Conservation (phyloP, 2,888 invertebrate species). For the Ectemnius cavifrons region DNA sequence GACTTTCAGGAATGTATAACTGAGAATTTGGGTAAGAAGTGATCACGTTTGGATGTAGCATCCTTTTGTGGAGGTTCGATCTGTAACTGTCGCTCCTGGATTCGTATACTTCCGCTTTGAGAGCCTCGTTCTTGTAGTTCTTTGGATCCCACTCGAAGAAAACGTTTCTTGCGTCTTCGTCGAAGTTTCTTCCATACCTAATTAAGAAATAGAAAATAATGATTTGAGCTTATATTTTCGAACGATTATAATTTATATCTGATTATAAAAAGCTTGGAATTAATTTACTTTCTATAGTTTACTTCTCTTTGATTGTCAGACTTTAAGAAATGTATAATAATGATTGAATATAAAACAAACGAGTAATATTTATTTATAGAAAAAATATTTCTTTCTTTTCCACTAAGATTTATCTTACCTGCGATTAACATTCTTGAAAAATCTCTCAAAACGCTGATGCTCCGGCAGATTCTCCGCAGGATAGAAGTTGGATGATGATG, state of each 20-base stretch:
- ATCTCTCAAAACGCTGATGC: slow-evolving; percentile 68
- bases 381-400: no score
- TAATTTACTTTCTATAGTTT: no score
- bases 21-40: slow-evolving; percentile 83
- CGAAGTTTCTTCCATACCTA: slow-evolving; percentile 70
- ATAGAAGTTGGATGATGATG: slow-evolving; percentile 70
- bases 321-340: no score
- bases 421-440: slow-evolving; percentile 72
- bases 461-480: slow-evolving; percentile 52
- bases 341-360: no score
- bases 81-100: slow-evolving; percentile 74
- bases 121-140: slow-evolving; percentile 66
- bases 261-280: no score
- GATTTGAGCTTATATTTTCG: neutral
- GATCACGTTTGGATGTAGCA: slow-evolving; percentile 82
- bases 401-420: slow-evolving; percentile 56
- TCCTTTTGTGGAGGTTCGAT: slow-evolving; percentile 84
- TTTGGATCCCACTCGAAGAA: slow-evolving; percentile 73
- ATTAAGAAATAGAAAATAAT: slow-evolving; percentile 1
- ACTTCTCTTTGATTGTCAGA: no score
- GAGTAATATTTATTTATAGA: no score
- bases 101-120: slow-evolving; percentile 73
- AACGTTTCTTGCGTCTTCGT: slow-evolving; percentile 64
- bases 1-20: slow-evolving; percentile 82
- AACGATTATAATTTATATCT: no score